phyloP scores from a whole-genome alignment of 2,797 vertebrate species.

The Notamacropus eugenii region DNA sequence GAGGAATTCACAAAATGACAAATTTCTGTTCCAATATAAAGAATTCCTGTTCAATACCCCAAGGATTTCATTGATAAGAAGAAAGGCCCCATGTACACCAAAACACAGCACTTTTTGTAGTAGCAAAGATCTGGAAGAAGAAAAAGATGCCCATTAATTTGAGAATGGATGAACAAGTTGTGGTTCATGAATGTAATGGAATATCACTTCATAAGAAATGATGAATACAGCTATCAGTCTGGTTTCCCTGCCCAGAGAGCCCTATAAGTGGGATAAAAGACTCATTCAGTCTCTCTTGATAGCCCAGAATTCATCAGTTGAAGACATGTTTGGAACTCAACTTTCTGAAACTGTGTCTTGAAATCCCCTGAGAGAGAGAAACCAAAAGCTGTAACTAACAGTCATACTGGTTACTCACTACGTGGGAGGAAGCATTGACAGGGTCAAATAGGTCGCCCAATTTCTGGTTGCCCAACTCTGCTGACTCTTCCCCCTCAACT shows the following conservation, averaged over 20 bases:
- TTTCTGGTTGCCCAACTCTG: neutral
- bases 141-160: neutral
- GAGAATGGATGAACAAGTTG: neutral
- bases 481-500: neutral
- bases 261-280: neutral
- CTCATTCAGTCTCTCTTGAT: neutral
- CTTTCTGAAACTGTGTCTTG: neutral
- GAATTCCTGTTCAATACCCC: neutral
- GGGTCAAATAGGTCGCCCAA: neutral
- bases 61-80: neutral
- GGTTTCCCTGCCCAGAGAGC: neutral
- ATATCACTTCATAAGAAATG: neutral
- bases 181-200: neutral
- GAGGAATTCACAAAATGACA: neutral
- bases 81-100: neutral
- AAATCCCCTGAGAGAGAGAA: neutral
- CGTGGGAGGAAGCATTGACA: neutral
- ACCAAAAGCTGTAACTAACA: neutral
- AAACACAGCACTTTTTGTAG: neutral
- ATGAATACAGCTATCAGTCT: neutral
- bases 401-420: neutral
- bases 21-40: neutral
- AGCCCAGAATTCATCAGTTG: neutral
- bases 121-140: neutral
- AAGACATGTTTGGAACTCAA: neutral